phyloP scores from a whole-genome alignment of 2,113 vertebrate species.

The Spilogale gracilis region DNA sequence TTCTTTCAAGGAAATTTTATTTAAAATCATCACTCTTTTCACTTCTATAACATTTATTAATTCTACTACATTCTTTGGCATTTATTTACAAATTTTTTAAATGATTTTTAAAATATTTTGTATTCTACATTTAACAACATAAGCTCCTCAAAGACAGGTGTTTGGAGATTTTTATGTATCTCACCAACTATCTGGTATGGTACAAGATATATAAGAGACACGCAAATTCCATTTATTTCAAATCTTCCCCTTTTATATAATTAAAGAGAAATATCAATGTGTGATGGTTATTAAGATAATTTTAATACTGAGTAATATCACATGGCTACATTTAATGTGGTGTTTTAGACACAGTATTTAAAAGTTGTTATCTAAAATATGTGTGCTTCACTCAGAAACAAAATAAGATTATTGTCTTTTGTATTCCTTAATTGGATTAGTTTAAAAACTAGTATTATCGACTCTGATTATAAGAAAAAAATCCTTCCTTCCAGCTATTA shows the following conservation, averaged over 20 bases:
- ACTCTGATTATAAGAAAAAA: conserved; percentile 35
- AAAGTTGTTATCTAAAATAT: conserved; percentile 55
- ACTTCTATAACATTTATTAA: neutral
- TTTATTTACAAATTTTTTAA: neutral
- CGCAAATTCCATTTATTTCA: neutral
- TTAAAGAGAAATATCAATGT: neutral
- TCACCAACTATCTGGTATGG: neutral
- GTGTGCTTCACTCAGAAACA: conserved; percentile 50
- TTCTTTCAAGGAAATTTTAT: neutral
- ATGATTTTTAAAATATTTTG: neutral
- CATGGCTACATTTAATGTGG: neutral
- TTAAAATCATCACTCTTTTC: neutral
- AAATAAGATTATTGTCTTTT: neutral
- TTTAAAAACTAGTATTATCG: conserved; percentile 29
- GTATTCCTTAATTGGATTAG: neutral
- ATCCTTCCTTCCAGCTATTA: neutral
- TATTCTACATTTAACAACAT: neutral
- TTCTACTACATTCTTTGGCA: conserved; percentile 23
- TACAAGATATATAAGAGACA: neutral
- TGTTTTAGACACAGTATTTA: conserved; percentile 51
- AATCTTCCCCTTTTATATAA: neutral
- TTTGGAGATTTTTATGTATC: neutral
- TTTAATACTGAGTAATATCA: conserved; percentile 43
- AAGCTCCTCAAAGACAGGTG: neutral
- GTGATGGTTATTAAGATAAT: conserved; percentile 30